Evolutionary conservation across 2,113 vertebrate species (phyloP), one percentile per base, ranked within the genome.

Genomic region (Heterocephalus glaber): DNA sequence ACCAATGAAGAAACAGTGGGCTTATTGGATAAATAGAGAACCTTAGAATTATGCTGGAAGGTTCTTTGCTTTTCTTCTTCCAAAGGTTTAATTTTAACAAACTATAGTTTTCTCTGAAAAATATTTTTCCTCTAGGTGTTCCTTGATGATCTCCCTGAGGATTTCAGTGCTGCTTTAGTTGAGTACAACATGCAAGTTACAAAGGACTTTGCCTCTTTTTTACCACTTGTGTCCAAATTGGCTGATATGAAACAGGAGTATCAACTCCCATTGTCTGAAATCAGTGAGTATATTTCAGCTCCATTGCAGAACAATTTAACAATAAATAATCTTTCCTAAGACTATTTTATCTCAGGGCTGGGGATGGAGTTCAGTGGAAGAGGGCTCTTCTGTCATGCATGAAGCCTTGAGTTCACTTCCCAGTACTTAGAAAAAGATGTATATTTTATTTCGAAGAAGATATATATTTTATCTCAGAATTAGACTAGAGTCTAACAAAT

Each of bases 221-320:
- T 98, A 35, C 74, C 87, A 65, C 97, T 94, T 89, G 85, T 88
- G 93, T 97, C 97, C 80, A 97, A 54, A 58, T 66, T 97, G 52
- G 96, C 96, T 92, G 96, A 97, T 60, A 96, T 86, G 97, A 96
- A 97, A 82, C 79, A 98, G 72, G 97, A 98, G 92, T 94, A 95
- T 26, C 19, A 95, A 89, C 97, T 98, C 58, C 95, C 97, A 6
- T 9, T 97, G 84, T 98, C 96, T 92, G 89, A 98, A 95, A 96
- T 66, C 7, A 19, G 96, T 97, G 95, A 94, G 96, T 93, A 4
- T n/a, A 44, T 95, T 63, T 95, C 89, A 74, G 22, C 26, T 56
- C 30, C 47, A 35, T 3, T 61, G 30, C 96, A 56, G 28, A 79
- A 28, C 7, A 68, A 33, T 80, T 82, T 49, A 86, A 93, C 19